Percentiles rank a stretch among this genome's conserved stretches.
These are phyloP conservation scores for Cyprinodon brontotheroides DNA, from an alignment of 2,113 vertebrate species.

Conservation along the genomic window DNA sequence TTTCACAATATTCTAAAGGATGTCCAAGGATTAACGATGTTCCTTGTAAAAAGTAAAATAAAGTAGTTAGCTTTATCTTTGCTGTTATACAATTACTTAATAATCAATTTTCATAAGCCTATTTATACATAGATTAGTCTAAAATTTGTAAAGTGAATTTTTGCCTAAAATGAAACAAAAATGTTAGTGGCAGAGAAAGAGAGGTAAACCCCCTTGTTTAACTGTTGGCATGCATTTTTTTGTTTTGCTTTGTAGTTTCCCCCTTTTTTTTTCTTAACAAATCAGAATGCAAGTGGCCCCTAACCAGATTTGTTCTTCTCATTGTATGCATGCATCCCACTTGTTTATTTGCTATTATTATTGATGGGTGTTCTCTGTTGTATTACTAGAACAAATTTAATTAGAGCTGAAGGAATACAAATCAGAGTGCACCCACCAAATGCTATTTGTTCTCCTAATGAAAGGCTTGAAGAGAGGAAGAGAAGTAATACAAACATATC, in stretches of 20 bases:
- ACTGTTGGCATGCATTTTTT: slow-evolving; percentile 29
- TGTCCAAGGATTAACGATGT: not conserved
- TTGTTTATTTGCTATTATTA: slow-evolving; percentile 69
- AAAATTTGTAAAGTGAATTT: not conserved
- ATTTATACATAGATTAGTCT: not conserved
- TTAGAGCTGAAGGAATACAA: slow-evolving; percentile 72
- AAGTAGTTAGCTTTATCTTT: not conserved
- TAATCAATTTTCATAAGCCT: not conserved
- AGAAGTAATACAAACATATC: slow-evolving; percentile 58
- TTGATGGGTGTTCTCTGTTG: slow-evolving; percentile 68
- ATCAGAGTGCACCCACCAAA: slow-evolving; percentile 66
- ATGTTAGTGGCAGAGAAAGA: not conserved
- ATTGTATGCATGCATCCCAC: slow-evolving; percentile 44
- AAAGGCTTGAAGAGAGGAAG: slow-evolving; percentile 48
- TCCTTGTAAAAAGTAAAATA: not conserved
- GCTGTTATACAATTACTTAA: not conserved
- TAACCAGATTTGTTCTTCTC: slow-evolving; percentile 50
- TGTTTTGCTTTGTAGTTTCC: not conserved
- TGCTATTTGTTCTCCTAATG: slow-evolving; percentile 64
- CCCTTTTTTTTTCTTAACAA: slow-evolving; percentile 49
- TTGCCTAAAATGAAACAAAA: not conserved
- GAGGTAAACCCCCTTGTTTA: slow-evolving; percentile 26
- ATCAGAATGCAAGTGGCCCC: slow-evolving; percentile 65
- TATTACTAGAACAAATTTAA: slow-evolving; percentile 74
- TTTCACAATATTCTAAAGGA: not conserved